Base-by-base conservation (phyloP, 2,797 vertebrate genomes). In the Rhynchonycteris naso region DNA sequence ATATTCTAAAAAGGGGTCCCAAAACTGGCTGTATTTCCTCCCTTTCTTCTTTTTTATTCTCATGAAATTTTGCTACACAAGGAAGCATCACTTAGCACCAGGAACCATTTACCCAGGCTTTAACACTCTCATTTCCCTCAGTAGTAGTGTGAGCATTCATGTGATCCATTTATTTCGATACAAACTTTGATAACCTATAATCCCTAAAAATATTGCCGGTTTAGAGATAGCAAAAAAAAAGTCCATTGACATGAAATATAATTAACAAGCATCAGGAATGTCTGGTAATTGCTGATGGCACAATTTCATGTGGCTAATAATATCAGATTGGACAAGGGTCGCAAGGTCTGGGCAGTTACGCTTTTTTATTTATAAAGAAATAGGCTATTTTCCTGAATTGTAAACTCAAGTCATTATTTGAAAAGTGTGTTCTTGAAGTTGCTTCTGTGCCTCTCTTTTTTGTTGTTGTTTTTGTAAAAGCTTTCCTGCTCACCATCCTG, bases 381-480 rank as follows among this genome's bases (percentile, higher is more conserved):
- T 19, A 75, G 90, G 54, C n/a, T 11, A 0, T 95, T 95, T 91
- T 94, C 66, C 89, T 76, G 47, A 95, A 92, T 79, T 95, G 33
- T 97, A 97, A 92, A 69, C 93, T 94, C 18, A 1, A 58, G 30
- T 94, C 30, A 28, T 83, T 92, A 93, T 43, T 43, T 43, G 5
- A 43, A 43, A 86, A 94, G 95, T 93, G 88, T 97, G 66, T 85
- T 94, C 0, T 89, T 92, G 58, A 52, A 84, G 92, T 96, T 88
- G 4, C 88, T 61, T 75, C 91, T 4, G 19, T 63, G 71, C 47
- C 47, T 47, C 30, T 56, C 5, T 47, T 88, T 93, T 95, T 61
- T 47, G 4, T 59, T 61, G 7, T 52, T 72, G 26, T 94, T 79
- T 93, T 81, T 80, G 0, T 58, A 56, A 81, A 78, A 93, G 81